Evolutionary conservation across 92 coral and sea anemone genomes (phyloP).

Genomic region (Ricordea florida): DNA sequence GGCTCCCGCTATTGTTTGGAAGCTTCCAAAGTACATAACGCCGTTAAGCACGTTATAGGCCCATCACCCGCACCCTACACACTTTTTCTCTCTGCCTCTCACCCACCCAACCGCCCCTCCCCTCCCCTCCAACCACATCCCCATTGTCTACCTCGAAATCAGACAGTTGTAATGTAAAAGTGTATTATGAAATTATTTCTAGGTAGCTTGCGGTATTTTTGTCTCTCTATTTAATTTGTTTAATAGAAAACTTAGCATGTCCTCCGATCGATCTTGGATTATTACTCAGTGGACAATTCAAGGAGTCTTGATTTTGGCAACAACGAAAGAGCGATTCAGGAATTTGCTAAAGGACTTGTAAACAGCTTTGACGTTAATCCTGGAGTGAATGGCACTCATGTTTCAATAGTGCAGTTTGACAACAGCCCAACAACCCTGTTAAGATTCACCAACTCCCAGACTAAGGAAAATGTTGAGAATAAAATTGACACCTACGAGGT

Average conservation of each 20-base stretch:
- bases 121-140: no score
- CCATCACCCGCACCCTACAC: no score
- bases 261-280: slow-evolving; percentile 9
- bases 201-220: no score
- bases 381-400: neutral
- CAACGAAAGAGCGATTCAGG: neutral
- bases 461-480: neutral
- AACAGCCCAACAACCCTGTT: neutral
- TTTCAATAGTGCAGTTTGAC: neutral
- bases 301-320: neutral
- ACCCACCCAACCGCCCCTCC: no score
- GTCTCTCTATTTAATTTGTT: neutral
- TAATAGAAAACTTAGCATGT: no score
- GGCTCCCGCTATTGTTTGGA: no score
- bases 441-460: neutral
- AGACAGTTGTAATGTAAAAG: no score
- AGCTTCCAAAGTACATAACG: no score
- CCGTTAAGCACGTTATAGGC: no score
- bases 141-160: no score
- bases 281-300: slow-evolving; percentile 7
- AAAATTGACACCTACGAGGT: neutral
- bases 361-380: neutral
- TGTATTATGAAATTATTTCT: no score
- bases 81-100: no score
- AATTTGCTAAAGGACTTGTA: neutral